phyloP scores from a whole-genome alignment of 2,888 invertebrate species.

The Diadromus collaris region DNA sequence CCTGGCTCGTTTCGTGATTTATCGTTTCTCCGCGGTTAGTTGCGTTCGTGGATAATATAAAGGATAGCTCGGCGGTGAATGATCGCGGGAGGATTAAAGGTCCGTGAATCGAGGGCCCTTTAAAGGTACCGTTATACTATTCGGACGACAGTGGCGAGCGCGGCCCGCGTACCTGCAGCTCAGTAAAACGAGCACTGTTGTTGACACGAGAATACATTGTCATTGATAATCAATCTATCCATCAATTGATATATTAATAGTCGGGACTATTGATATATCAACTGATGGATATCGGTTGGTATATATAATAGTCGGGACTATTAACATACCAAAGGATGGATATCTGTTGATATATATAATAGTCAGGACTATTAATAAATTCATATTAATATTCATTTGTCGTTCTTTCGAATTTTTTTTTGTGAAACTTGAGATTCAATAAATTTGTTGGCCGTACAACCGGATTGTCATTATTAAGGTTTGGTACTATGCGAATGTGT shows the following conservation, averaged over 20 bases:
- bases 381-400: not conserved
- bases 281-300: no score
- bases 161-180: conserved; percentile 22
- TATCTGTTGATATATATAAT: no score
- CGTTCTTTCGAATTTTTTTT: not conserved
- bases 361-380: not conserved
- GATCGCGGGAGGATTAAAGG: conserved; percentile 36
- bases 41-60: not conserved
- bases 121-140: conserved; percentile 48
- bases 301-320: no score
- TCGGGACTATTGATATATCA: no score
- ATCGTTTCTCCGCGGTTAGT: not conserved
- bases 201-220: not conserved
- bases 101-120: conserved; percentile 40
- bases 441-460: not conserved
- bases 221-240: not conserved
- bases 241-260: no score
- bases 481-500: conserved; percentile 2
- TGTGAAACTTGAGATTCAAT: not conserved
- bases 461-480: conserved; percentile 4
- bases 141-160: conserved; percentile 23
- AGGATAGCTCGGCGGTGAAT: conserved; percentile 3
- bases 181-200: not conserved
- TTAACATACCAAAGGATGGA: no score
- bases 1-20: not conserved